Base-by-base conservation (phyloP, 2,113 vertebrate genomes). In the Edolisoma coerulescens region DNA sequence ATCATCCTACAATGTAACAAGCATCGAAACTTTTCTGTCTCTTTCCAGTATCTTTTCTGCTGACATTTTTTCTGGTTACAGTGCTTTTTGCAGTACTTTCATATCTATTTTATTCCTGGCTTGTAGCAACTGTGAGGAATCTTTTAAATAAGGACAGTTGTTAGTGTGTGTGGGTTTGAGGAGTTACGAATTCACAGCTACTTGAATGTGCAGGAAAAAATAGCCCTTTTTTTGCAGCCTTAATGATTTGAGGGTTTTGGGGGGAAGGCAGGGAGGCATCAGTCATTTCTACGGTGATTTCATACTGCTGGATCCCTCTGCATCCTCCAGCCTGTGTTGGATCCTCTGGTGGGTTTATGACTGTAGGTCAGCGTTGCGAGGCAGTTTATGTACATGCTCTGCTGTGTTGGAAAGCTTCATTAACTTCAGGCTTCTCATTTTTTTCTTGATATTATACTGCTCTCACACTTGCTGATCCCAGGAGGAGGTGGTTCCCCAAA, bases 61-160 rank as follows among this genome's bases (percentile, higher is more conserved):
- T 91, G 74, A 23, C 26, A 23, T 10, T 26, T 95, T 78, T 68
- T 74, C 56, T 82, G 65, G 11, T 73, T 78, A 26, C 9, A 5
- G 53, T 73, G 65, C 68, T 47, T 87, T 93, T 77, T 89, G 49
- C 61, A 69, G 5, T 75, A 27, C 39, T 89, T 83, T 16, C 60
- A 3, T 32, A 45, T 64, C n/a, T 39, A 0, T 45, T 82, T 91
- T 50, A 49, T 89, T 87, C 32, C 41, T 79, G 61, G 44, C 61
- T 91, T 80, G n/a, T 56, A 83, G 78, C 41, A 90, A 84, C 81
- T 61, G 45, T 73, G 45, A 42, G 26, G 52, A 90, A 20, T 53
- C 41, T 61, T 91, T 89, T 64, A 81, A 84, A 68, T 56, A 60
- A 84, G 80, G 65, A 44, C n/a, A 75, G 49, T 82, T 81, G 32